Conservation (phyloP, 1,140 invertebrate genomes). For the Drosophila prosaltans region DNA sequence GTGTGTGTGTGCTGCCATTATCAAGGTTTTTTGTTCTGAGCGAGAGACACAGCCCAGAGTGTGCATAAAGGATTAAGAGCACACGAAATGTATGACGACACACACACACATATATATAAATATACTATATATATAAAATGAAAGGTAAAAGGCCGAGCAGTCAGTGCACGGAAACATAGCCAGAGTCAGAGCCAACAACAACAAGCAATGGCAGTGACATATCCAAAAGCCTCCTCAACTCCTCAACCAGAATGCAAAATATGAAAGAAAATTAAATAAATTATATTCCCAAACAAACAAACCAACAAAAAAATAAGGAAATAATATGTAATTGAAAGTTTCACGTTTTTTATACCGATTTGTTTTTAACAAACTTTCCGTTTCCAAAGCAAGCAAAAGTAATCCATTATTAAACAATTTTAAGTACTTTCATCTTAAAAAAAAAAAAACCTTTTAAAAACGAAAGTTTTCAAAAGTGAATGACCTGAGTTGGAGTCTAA, state of each 20-base stretch:
- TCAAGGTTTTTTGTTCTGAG: slow-evolving; percentile 72
- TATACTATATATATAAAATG: slow-evolving; percentile 20
- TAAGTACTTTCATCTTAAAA: no score
- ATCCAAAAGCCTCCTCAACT: slow-evolving; percentile 1
- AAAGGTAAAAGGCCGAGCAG: slow-evolving; percentile 50
- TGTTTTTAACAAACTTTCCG: no score
- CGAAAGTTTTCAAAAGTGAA: no score
- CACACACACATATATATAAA: neutral
- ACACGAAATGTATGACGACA: slow-evolving; percentile 59
- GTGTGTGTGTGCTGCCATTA: slow-evolving; percentile 59
- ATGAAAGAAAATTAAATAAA: slow-evolving; percentile 36
- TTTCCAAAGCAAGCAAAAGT: no score
- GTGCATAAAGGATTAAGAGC: slow-evolving; percentile 72
- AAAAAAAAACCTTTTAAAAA: no score
- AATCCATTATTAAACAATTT: no score
- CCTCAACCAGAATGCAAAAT: slow-evolving; percentile 1
- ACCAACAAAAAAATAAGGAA: no score
- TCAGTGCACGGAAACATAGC: slow-evolving; percentile 11
- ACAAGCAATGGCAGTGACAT: neutral
- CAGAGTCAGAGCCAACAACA: slow-evolving; percentile 15
- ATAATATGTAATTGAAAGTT: no score
- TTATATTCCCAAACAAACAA: slow-evolving; percentile 8
- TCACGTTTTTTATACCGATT: no score
- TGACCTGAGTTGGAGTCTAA: no score
- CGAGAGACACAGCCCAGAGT: slow-evolving; percentile 38